These are phyloP conservation scores for Neopipo cinnamomea DNA, from an alignment of 2,113 vertebrate genomes.

Conservation along the genomic window DNA sequence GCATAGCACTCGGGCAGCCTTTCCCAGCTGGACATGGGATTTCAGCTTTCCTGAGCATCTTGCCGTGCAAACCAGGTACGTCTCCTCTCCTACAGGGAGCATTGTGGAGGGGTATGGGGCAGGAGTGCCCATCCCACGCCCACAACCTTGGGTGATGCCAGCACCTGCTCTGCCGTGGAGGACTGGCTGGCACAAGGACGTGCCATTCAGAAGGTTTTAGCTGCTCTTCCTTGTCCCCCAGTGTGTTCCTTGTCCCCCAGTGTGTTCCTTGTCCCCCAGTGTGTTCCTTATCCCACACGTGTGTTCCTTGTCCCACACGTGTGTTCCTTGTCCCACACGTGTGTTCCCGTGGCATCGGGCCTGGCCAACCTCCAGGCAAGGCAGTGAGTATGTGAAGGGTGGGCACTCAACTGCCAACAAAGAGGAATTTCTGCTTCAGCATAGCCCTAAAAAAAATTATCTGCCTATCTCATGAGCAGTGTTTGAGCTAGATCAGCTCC, in stretches of 20 bases:
- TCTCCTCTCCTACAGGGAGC: neutral
- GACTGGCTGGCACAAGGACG: neutral
- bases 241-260: neutral
- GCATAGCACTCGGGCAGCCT: neutral
- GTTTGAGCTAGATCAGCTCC: neutral
- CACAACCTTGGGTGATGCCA: neutral
- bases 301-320: neutral
- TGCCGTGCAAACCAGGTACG: neutral
- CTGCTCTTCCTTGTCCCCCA: neutral
- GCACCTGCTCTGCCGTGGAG: neutral
- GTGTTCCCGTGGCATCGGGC: neutral
- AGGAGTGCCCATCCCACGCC: neutral
- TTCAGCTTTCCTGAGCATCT: neutral
- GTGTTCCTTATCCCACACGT: fast-evolving
- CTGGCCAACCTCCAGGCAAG: neutral
- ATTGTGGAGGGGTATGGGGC: fast-evolving
- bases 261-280: neutral
- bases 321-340: fast-evolving
- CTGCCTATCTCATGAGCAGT: neutral
- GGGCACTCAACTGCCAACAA: neutral
- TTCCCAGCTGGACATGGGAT: neutral
- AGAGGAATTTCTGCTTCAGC: neutral
- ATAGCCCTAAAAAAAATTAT: neutral
- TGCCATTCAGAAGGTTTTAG: neutral
- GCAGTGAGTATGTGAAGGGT: neutral